Conservation (phyloP, 2,888 invertebrate genomes). For the Spilarctia lutea region DNA sequence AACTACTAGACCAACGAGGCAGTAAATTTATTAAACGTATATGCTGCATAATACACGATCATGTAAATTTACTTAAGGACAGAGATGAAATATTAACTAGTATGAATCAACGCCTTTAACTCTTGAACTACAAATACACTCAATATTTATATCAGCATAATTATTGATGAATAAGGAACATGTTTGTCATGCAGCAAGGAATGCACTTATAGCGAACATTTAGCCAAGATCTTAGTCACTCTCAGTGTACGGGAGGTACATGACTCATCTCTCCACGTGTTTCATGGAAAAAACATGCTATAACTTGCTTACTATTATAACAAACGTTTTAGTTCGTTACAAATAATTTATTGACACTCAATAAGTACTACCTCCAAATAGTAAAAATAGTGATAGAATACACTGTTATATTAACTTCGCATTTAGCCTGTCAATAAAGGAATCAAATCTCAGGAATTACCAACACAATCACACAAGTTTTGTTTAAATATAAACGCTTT, state of each 20-base stretch:
- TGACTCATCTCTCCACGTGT: constrained; percentile 40
- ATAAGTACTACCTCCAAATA: not conserved
- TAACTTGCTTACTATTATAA: not conserved
- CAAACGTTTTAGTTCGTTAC: not conserved
- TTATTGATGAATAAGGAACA: not conserved
- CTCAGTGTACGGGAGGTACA: constrained; percentile 33
- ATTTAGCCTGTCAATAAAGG: not conserved
- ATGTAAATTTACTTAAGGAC: not conserved
- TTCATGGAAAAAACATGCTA: constrained; percentile 8
- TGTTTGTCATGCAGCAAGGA: constrained; percentile 29
- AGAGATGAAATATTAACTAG: not conserved
- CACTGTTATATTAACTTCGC: not conserved
- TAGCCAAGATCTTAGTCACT: constrained; percentile 36
- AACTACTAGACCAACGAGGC: no score
- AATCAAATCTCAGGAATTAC: not conserved
- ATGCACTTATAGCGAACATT: constrained; percentile 40
- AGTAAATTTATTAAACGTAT: no score
- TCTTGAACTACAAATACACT: not conserved
- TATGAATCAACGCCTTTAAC: not conserved
- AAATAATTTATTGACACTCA: not conserved
- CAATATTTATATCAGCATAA: not conserved
- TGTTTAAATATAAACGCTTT: not conserved
- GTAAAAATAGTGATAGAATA: not conserved
- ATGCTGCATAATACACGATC: not conserved
- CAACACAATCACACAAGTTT: not conserved